These are phyloP conservation scores for Cheilosia vernalis DNA, from an alignment of 2,888 invertebrate genomes.

Conservation along the genomic window DNA sequence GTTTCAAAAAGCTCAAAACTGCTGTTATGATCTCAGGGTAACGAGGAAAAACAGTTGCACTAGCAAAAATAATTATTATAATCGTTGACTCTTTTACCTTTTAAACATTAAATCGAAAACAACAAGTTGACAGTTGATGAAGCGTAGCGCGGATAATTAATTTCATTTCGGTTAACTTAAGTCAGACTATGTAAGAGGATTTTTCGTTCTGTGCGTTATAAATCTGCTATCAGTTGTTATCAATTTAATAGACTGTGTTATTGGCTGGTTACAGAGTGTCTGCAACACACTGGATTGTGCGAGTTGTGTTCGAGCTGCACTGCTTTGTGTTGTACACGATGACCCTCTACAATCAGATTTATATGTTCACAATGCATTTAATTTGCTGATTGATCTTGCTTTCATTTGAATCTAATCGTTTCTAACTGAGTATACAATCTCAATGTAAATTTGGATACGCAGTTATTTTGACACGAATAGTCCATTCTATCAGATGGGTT, in stretches of 20 bases:
- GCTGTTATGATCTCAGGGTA: slow-evolving; percentile 1
- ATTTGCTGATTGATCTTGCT: too few species aligned
- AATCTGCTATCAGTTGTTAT: background rate
- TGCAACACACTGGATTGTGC: background rate
- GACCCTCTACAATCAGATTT: too few species aligned
- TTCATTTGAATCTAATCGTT: too few species aligned
- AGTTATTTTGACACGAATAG: too few species aligned
- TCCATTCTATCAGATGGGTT: too few species aligned
- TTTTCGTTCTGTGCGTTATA: background rate
- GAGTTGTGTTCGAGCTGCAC: background rate
- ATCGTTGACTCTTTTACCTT: slow-evolving; percentile 13
- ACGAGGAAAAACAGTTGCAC: background rate
- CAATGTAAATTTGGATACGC: too few species aligned
- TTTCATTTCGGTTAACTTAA: slow-evolving; percentile 8
- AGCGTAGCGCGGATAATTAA: slow-evolving; percentile 31
- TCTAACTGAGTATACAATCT: too few species aligned
- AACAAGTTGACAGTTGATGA: slow-evolving; percentile 13
- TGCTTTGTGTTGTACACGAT: background rate
- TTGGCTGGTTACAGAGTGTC: background rate
- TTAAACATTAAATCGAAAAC: slow-evolving; percentile 22
- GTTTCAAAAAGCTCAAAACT: slow-evolving; percentile 27
- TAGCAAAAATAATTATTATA: slow-evolving; percentile 6
- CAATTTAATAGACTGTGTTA: background rate
- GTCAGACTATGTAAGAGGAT: background rate
- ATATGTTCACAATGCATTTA: too few species aligned